These are phyloP conservation scores for Pangasianodon gigas DNA, from an alignment of 2,113 vertebrate genomes.

Conservation along the genomic window DNA sequence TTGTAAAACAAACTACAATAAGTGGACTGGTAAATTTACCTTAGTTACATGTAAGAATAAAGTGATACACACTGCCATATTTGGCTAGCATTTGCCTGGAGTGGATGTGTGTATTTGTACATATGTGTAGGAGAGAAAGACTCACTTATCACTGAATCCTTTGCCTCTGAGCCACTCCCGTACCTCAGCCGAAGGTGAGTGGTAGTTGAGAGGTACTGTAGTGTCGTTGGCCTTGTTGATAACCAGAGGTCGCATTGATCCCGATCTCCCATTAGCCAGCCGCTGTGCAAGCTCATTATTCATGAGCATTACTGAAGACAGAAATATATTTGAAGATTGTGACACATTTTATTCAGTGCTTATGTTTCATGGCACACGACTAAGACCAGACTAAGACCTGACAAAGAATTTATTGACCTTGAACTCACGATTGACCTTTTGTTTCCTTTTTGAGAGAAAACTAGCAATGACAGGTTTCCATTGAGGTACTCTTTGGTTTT, in stretches of 20 bases:
- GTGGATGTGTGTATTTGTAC: not conserved
- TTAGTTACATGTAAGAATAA: not conserved
- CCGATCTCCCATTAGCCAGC: constrained; percentile 61
- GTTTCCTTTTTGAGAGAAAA: no score
- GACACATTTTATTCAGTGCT: not conserved
- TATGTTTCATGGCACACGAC: not conserved
- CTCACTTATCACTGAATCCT: constrained; percentile 76
- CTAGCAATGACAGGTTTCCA: not conserved
- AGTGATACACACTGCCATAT: not conserved
- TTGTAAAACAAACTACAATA: not conserved
- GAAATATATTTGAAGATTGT: constrained; percentile 10
- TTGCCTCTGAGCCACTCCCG: constrained; percentile 78
- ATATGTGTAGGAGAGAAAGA: constrained; percentile 23
- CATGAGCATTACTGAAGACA: constrained; percentile 64
- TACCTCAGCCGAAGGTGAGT: constrained; percentile 73
- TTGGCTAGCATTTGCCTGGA: not conserved
- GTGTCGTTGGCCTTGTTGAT: constrained; percentile 61
- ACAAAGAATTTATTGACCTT: not conserved
- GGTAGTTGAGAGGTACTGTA: constrained; percentile 61
- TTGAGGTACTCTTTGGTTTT: not conserved
- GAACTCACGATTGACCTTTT: no score
- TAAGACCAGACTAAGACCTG: not conserved
- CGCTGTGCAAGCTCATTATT: constrained; percentile 76
- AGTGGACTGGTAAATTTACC: not conserved
- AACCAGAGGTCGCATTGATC: constrained; percentile 46